Base-by-base conservation (phyloP, 2,888 invertebrate species). In the Nomada ruficornis region DNA sequence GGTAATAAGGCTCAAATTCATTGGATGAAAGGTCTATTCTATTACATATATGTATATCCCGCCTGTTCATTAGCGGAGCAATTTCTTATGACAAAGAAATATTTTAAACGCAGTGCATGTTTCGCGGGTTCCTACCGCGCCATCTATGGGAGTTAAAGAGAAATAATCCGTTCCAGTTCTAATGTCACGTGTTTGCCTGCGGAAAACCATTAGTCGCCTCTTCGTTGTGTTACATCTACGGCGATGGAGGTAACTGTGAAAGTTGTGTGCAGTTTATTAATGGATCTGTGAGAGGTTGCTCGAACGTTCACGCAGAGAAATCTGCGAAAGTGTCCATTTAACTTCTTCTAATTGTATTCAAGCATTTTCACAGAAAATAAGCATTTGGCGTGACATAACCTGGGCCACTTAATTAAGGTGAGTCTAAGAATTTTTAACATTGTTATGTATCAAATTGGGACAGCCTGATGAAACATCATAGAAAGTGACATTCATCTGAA, bases 221-320 rank as follows among this genome's bases (percentile, higher is more conserved):
- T 86, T 71, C 78, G 67, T 82, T 63, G 57, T 68, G 63, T 76
- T 69, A 57, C 64, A 55, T 78, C 72, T 77, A 67, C 80, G 78
- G 60, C 62, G 80, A 82, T 79, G 83, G 74, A 82, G 76, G 83
- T 77, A 75, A 72, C 73, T 47, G 86, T 78, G 85, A 88, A 83
- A 86, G 88, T 80, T 74, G 73, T 64, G 77, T 76, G 77, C 80
- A 86, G 88, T 89, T 83, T 82, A 83, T 85, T 86, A 82, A 86
- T 81, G 89, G 83, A 73, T 79, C 82, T 81, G 73, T 67, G 75
- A 83, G 80, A 62, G 84, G 57, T 80, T 83, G 82, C 54, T 47
- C 29, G 59, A 69, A 18, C 9, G 79, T 72, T 67, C 60, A 50
- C 59, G 69, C 60, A 69, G 78, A 74, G 70, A 72, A 77, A 57